Base-by-base conservation (phyloP, 2,113 vertebrate genomes). In the Brachyhypopomus gauderio region DNA sequence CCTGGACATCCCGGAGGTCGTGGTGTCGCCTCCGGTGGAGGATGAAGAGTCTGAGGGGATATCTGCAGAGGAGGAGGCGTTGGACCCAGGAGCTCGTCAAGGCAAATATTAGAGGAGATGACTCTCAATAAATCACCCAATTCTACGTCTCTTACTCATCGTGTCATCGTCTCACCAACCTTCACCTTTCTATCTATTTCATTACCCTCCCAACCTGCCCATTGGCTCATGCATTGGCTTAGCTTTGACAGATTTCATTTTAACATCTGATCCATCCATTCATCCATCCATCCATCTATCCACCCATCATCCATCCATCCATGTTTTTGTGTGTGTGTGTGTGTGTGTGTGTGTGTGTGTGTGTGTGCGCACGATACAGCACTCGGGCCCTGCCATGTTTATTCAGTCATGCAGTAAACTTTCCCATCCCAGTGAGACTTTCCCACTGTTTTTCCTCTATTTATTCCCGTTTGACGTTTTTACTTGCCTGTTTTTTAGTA, bases 21-120 rank as follows among this genome's bases (percentile, higher is more conserved):
- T 95, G 90, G 93, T 97, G 84, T 91, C 94, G 87, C 96, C 96
- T 72, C 95, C 96, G 0, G 95, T 95, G 88, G 95, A 95, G 84
- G 95, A 95, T 67, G 80, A 87, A 55, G 85, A 81, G 19, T 58
- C 36, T 3, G 23, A 27, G 87, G 87, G 34, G 8, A 22, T 70
- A 3, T 70, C 87, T 70, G 78, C 79, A 78, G 89, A 90, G 88
- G 92, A 84, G 12, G 90, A 90, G 82, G 85, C 89, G 81, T 85
- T 93, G 86, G 90, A 92, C 58, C 34, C 66, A 17, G 59, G 17
- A 30, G 19, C 34, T 52, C 22, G 23, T 17, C 34, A 75, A 75
- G 72, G 73, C 52, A 75, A 81, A 62, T 75, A 66, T 75, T 34
- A 52, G 45, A 52, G 45, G 9, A 52, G 45, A 52, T 52, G 12